phyloP scores from a whole-genome alignment of 1,140 invertebrate genomes.

The Panagrolaimus sp. region DNA sequence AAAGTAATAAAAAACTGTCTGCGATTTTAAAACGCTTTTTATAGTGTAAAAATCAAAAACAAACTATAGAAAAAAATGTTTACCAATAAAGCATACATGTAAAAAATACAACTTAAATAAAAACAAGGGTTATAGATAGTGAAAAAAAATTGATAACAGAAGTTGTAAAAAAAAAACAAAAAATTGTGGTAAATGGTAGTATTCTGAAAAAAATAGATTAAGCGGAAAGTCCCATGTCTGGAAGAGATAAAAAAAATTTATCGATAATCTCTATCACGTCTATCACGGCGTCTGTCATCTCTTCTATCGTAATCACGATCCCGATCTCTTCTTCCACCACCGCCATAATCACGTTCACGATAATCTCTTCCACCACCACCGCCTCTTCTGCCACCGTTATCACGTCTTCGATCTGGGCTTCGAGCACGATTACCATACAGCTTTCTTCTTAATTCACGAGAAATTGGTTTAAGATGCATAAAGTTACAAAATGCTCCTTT shows the following conservation, averaged over 20 bases:
- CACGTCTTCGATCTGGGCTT: conserved; percentile 35
- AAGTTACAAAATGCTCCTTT: conserved; percentile 98
- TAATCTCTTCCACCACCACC: conserved; percentile 28
- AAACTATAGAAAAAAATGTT: no score
- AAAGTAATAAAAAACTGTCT: no score
- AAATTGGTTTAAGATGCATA: conserved; percentile 96
- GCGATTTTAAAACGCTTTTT: no score
- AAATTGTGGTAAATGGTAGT: no score
- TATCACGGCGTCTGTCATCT: conserved; percentile 11
- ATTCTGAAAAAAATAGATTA: no score
- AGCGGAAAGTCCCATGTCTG: neutral
- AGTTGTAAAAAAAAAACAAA: no score
- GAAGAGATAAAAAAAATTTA: neutral
- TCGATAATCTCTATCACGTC: conserved; percentile 5
- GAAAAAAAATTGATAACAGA: no score
- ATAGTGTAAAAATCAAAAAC: no score
- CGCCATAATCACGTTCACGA: conserved; percentile 23
- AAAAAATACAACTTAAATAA: no score
- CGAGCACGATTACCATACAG: conserved; percentile 46
- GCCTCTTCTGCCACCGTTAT: conserved; percentile 19
- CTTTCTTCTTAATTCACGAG: conserved; percentile 46
- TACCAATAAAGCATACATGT: no score
- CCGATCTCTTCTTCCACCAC: conserved; percentile 22
- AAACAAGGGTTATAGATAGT: no score
- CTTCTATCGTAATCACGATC: conserved; percentile 4